These are phyloP conservation scores for Acinonyx jubatus DNA, from an alignment of 2,113 vertebrate genomes.

Conservation along the genomic window DNA sequence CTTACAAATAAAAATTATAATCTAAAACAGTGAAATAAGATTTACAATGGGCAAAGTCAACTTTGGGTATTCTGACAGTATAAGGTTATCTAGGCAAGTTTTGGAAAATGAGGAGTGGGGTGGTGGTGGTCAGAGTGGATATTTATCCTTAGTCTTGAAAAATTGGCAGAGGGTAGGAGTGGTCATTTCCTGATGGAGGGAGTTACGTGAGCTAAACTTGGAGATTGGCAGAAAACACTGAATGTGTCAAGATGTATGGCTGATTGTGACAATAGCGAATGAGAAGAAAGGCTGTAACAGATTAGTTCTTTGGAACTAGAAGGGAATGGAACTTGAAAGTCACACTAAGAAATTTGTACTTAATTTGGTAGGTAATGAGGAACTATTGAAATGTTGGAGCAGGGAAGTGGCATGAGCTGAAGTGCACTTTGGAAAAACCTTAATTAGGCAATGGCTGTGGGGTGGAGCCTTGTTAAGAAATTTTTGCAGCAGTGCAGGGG, in stretches of 20 bases:
- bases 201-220: neutral
- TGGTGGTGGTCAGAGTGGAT: neutral
- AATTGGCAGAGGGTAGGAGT: neutral
- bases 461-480: neutral
- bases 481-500: neutral
- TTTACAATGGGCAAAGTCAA: neutral
- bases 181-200: neutral
- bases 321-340: neutral
- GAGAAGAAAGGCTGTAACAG: neutral
- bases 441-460: neutral
- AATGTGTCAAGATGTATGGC: neutral
- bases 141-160: neutral
- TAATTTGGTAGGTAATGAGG: conserved; percentile 11
- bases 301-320: neutral
- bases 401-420: neutral
- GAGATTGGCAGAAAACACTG: neutral
- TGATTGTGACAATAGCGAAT: rapidly evolving
- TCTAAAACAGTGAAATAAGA: neutral
- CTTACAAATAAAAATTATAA: neutral
- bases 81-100: neutral
- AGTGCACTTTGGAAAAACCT: neutral
- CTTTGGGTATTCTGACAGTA: neutral
- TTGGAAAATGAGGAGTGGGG: neutral
- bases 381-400: neutral
- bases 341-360: neutral